These are phyloP conservation scores for Saturnia pavonia DNA, from an alignment of 2,888 invertebrate genomes.

Conservation along the genomic window DNA sequence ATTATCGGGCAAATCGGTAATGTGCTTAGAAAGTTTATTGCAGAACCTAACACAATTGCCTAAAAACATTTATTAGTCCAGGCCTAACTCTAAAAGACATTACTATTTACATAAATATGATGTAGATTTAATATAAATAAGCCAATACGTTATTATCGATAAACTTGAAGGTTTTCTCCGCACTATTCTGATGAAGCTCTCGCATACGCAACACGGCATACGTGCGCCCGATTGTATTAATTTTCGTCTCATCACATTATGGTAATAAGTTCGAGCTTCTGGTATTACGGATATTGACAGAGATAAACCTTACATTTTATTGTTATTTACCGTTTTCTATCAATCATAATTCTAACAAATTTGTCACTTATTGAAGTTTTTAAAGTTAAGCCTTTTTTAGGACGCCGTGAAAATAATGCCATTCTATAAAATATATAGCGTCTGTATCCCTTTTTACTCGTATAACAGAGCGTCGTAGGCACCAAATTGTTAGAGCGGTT, in stretches of 20 bases:
- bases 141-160: not conserved
- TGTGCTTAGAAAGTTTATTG: too few relatives aligned
- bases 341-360: constrained; percentile 1
- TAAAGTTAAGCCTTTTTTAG: not conserved
- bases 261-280: constrained; percentile 43
- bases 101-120: too few relatives aligned
- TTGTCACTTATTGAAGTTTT: constrained; percentile 7
- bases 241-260: constrained; percentile 47
- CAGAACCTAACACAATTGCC: too few relatives aligned
- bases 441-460: not conserved
- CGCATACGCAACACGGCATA: constrained; percentile 19
- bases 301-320: constrained; percentile 2
- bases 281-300: constrained; percentile 34
- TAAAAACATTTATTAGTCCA: too few relatives aligned
- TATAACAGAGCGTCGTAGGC: too few relatives aligned
- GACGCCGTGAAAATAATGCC: not conserved
- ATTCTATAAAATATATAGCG: not conserved
- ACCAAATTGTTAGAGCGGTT: too few relatives aligned
- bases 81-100: too few relatives aligned
- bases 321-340: constrained; percentile 16
- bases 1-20: too few relatives aligned
- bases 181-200: constrained; percentile 1
- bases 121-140: not conserved
- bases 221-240: constrained; percentile 32
- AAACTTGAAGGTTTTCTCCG: not conserved